Evolutionary conservation across 2,888 invertebrate species (phyloP).

Genomic region (Nephrocerus scutellatus): DNA sequence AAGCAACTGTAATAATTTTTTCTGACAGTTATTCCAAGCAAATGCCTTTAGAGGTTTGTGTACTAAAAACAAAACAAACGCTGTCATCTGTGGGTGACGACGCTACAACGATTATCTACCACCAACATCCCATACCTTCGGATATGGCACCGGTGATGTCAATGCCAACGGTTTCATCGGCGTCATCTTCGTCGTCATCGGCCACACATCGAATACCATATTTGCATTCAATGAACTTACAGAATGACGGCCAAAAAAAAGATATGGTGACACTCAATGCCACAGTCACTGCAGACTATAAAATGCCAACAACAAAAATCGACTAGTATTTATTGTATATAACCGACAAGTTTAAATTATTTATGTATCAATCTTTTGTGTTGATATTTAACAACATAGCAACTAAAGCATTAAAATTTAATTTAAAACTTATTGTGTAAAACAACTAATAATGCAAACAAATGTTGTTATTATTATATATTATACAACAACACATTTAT

Average conservation of each 20-base stretch:
- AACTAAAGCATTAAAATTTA: no score
- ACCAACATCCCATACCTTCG: slow-evolving; percentile 26
- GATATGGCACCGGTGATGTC: slow-evolving; percentile 3
- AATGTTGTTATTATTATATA: no score
- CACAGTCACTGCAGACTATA: slow-evolving; percentile 32
- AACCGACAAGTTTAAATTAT: no score
- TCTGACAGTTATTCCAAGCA: slow-evolving; percentile 16
- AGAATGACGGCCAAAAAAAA: slow-evolving; percentile 6
- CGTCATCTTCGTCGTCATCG: slow-evolving; percentile 11
- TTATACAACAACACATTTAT: no score
- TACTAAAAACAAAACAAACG: slow-evolving; percentile 11
- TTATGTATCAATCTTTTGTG: no score
- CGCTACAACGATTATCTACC: slow-evolving; percentile 22
- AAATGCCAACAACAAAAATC: slow-evolving; percentile 44
- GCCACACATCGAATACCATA: slow-evolving; percentile 11
- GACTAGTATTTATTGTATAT: slow-evolving; percentile 38
- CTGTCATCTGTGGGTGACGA: slow-evolving; percentile 17
- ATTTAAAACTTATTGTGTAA: no score
- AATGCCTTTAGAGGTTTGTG: slow-evolving; percentile 13
- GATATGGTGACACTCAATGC: slow-evolving; percentile 6
- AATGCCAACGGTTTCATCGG: slow-evolving; percentile 5
- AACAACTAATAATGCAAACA: no score
- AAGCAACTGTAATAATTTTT: slow-evolving; percentile 59
- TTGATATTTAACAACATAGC: no score
- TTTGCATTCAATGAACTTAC: slow-evolving; percentile 8